phyloP scores from a whole-genome alignment of 2,888 invertebrate genomes.

The Polymixis lichenea region DNA sequence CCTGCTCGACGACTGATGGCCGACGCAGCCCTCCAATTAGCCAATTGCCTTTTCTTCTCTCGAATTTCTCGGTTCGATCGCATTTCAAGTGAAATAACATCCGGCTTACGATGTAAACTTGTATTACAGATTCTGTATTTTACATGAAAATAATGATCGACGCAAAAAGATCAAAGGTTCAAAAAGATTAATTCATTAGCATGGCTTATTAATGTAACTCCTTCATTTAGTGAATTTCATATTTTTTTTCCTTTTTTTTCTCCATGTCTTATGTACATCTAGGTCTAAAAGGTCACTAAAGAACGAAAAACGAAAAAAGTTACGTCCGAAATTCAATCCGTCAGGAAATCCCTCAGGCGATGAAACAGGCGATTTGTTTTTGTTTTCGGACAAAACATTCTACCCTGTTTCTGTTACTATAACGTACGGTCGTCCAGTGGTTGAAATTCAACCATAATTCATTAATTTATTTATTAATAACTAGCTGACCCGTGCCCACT shows the following conservation, averaged over 20 bases:
- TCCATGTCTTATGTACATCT: neutral
- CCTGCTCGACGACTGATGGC: conserved; percentile 47
- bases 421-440: too few species aligned
- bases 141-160: neutral
- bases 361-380: neutral
- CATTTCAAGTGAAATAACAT: conserved; percentile 54
- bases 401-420: too few species aligned
- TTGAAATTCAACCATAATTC: too few species aligned
- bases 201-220: neutral
- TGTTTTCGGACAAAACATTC: neutral
- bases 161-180: neutral
- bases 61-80: conserved; percentile 56
- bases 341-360: conserved; percentile 2
- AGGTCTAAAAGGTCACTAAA: neutral
- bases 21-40: conserved; percentile 59
- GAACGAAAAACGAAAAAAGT: neutral
- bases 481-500: too few species aligned
- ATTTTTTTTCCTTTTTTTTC: neutral
- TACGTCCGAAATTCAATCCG: neutral
- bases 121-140: conserved; percentile 12
- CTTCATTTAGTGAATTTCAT: neutral
- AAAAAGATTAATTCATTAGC: neutral
- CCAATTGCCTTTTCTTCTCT: conserved; percentile 55
- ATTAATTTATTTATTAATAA: too few species aligned
- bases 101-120: conserved; percentile 34